Conservation (phyloP, 2,113 vertebrate species). For the Ptilorrhoa leucosticta region DNA sequence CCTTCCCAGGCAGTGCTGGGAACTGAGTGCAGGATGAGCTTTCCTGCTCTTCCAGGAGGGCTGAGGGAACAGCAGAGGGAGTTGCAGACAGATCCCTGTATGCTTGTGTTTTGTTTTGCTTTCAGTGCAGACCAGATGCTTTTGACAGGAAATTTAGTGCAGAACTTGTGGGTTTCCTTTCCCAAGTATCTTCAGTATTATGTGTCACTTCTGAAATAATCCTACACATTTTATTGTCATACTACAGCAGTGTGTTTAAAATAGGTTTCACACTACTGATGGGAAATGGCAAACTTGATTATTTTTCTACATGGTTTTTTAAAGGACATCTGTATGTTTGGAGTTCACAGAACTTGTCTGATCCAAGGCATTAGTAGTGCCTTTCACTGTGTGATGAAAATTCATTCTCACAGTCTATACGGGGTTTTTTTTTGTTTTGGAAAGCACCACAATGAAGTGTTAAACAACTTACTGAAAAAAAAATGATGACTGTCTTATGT, state of each 20-base stretch:
- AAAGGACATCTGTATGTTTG: background rate
- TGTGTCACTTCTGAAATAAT: background rate
- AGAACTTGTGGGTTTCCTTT: constrained; percentile 5
- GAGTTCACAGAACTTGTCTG: background rate
- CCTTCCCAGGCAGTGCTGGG: background rate
- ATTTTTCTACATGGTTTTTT: background rate
- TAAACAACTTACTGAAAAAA: background rate
- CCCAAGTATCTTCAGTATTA: background rate
- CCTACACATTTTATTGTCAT: background rate
- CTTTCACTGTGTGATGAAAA: background rate
- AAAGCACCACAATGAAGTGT: background rate
- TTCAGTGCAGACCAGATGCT: background rate
- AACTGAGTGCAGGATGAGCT: background rate
- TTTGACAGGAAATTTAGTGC: background rate
- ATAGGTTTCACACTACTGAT: background rate
- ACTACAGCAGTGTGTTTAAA: background rate
- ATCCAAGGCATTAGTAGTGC: background rate
- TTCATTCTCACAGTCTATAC: background rate
- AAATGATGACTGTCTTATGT: rapidly evolving
- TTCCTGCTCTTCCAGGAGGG: background rate
- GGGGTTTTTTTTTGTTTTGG: background rate
- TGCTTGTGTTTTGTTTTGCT: background rate
- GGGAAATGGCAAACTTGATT: background rate
- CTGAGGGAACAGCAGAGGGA: background rate
- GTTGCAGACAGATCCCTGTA: background rate